A percentile compares a stretch with the other conserved stretches of the same genome.
These are phyloP conservation scores for Ladona fulva DNA, from an alignment of 1,140 invertebrate species.

Conservation along the genomic window DNA sequence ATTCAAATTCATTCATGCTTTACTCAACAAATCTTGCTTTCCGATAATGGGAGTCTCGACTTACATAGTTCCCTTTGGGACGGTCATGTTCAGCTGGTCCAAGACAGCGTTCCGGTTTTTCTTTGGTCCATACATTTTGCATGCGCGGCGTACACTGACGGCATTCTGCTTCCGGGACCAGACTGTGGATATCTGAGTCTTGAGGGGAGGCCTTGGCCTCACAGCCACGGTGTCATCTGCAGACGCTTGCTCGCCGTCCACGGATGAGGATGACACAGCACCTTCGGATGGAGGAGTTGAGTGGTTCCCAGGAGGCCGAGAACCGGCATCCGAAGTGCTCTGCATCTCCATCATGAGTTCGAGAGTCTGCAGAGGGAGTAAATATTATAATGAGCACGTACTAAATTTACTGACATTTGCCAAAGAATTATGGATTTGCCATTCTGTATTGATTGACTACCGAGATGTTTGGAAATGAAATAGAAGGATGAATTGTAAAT, in stretches of 20 bases:
- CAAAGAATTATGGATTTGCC: no score
- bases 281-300: not conserved
- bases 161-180: constrained; percentile 43
- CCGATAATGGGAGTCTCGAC: not conserved
- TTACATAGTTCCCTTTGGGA: constrained; percentile 35
- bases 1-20: no score
- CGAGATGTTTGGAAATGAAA: no score
- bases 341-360: constrained; percentile 2
- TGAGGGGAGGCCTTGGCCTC: constrained; percentile 24
- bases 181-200: constrained; percentile 55
- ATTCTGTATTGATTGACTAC: no score
- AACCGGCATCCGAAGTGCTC: not conserved
- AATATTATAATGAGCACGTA: no score
- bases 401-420: no score
- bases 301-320: not conserved
- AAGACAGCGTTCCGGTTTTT: constrained; percentile 27
- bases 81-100: constrained; percentile 33
- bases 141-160: not conserved
- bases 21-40: not conserved
- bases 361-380: no score
- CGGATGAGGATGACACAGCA: not conserved
- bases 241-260: not conserved
- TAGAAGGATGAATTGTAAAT: no score
- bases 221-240: constrained; percentile 15
- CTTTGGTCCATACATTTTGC: constrained; percentile 12